Conservation (phyloP, 2,113 vertebrate species). For the Spheniscus mendiculus region DNA sequence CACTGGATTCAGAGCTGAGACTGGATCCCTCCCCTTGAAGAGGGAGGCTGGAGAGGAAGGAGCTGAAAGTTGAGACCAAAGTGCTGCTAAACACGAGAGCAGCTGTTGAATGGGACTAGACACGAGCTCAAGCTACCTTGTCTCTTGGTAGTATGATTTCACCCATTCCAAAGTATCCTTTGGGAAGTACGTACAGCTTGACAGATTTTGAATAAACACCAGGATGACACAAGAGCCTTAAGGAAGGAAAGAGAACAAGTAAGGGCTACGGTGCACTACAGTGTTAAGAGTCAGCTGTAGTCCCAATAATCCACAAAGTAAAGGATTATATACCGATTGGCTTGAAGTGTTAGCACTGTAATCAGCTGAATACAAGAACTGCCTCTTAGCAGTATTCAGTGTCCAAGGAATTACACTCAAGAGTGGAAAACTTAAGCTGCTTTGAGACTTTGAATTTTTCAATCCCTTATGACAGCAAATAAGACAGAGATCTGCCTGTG, state of each 20-base stretch:
- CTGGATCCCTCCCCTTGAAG: not conserved
- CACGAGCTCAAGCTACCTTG: not conserved
- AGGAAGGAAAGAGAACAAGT: not conserved
- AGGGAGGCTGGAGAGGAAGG: not conserved
- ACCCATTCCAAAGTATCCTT: not conserved
- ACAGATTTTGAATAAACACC: not conserved
- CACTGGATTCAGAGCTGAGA: not conserved
- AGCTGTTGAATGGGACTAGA: not conserved
- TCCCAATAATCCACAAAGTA: conserved; percentile 16
- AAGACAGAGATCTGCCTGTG: not conserved
- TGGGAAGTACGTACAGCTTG: not conserved
- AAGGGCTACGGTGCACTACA: not conserved
- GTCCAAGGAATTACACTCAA: conserved; percentile 37
- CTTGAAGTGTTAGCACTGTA: conserved; percentile 14
- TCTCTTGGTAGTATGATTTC: not conserved
- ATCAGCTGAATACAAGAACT: not conserved
- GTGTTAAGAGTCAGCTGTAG: not conserved
- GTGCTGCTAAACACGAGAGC: not conserved
- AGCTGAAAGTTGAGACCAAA: not conserved
- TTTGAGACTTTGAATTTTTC: conserved; percentile 18
- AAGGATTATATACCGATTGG: conserved; percentile 49
- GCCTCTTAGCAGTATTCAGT: not conserved
- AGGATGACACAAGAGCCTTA: not conserved
- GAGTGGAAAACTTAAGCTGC: conserved; percentile 41
- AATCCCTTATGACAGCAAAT: not conserved